Evolutionary conservation across 2,113 vertebrate genomes (phyloP).

Genomic region (Halichoeres trimaculatus): DNA sequence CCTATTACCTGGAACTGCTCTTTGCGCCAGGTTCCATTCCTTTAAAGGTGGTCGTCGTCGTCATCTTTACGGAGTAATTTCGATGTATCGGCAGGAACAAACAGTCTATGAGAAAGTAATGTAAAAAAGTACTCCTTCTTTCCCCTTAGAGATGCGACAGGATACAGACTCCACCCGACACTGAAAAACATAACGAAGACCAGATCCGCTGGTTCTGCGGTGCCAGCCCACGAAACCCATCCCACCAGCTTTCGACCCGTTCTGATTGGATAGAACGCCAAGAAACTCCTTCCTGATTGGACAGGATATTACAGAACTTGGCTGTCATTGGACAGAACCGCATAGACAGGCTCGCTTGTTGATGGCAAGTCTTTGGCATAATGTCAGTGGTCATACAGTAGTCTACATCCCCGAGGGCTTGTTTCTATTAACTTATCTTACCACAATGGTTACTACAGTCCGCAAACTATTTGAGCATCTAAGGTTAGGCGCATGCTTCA

Average conservation of each 20-base stretch:
- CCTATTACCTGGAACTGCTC: constrained; percentile 92
- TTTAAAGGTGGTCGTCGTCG: constrained; percentile 93
- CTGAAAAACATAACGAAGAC: constrained; percentile 54
- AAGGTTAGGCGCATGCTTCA: background rate
- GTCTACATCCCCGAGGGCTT: constrained; percentile 23
- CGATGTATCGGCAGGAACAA: constrained; percentile 29
- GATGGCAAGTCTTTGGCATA: constrained; percentile 59
- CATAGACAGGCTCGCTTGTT: constrained; percentile 47
- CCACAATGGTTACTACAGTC: constrained; percentile 2
- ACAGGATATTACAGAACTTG: background rate
- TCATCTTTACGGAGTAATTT: constrained; percentile 83
- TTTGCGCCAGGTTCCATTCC: constrained; percentile 94
- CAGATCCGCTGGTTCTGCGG: constrained; percentile 68
- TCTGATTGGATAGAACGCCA: constrained; percentile 71
- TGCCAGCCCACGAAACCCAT: constrained; percentile 72
- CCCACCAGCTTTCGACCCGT: constrained; percentile 49
- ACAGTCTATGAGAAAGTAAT: constrained; percentile 32
- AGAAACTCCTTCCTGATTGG: constrained; percentile 66
- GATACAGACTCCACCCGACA: constrained; percentile 83
- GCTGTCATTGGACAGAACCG: constrained; percentile 60
- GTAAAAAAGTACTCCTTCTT: constrained; percentile 35
- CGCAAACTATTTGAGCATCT: constrained; percentile 3
- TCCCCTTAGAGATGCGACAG: constrained; percentile 66
- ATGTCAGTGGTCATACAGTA: constrained; percentile 34
- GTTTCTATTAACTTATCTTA: background rate